Base-by-base conservation (phyloP, 2,797 vertebrate genomes). In the Eospalax fontanierii region DNA sequence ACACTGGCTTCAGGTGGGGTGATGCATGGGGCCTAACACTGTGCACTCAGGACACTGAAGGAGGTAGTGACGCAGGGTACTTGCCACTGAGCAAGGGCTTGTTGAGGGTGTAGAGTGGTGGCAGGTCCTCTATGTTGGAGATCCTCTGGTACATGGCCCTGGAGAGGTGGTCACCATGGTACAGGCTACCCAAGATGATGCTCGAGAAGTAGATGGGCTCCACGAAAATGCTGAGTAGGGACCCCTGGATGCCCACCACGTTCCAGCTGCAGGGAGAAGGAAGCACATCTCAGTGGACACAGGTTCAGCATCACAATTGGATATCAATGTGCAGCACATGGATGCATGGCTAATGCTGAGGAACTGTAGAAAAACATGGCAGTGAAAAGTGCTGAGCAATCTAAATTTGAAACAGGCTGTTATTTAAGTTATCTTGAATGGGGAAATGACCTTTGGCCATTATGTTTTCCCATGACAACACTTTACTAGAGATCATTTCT, bases 161-260 rank as follows among this genome's bases (percentile, higher is more conserved):
- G 97, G 99, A 99, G 90, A 99, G 99, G 98, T 99, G 99, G 98
- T 99, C 99, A 21, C 99, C 99, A 38, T 99, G 99, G 98, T 99
- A 99, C 75, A 99, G 99, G 98, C 99, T 99, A 97, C 99, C 99
- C 96, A 99, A 98, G 98, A 99, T 99, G 98, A 99, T 99, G 99
- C 99, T 99, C 95, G 99, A 99, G 98, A 99, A 99, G 98, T 99
- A 99, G 98, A 99, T 98, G 33, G 99, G 99, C 98, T 99, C 99
- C 74, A 99, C 98, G 96, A 99, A 99, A 97, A 99, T 99, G 98
- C 99, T 99, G 98, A 99, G 99, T 98, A 99, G 98, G 35, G 99
- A 99, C 95, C 99, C 99, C 98, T 99, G 99, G 98, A 99, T 98
- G 96, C 99, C 99, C 98, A 99, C 98, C 98, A 99, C 99, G 57